phyloP scores from a whole-genome alignment of 2,113 vertebrate species.

The Calypte anna region DNA sequence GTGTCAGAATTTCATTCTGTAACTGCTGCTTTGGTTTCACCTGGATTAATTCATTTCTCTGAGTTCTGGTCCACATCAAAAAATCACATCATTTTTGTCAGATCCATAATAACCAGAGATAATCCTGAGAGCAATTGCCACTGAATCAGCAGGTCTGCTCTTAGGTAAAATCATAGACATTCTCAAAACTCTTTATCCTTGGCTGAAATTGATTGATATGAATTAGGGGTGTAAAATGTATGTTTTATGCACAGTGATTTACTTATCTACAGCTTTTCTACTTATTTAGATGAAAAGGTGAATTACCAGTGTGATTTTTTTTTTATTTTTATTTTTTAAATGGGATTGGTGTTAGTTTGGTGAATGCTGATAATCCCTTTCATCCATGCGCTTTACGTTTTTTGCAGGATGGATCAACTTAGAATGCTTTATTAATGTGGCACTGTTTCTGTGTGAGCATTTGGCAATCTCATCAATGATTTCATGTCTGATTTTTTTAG shows the following conservation, averaged over 20 bases:
- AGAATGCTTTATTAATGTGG: neutral
- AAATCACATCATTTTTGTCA: neutral
- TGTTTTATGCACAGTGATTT: neutral
- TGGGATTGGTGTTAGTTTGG: neutral
- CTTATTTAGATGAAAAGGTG: neutral
- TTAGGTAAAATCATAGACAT: neutral
- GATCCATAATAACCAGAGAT: neutral
- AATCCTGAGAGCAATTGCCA: conserved; percentile 32
- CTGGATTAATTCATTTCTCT: conserved; percentile 2
- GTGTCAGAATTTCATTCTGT: conserved; percentile 42
- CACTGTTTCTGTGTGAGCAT: neutral
- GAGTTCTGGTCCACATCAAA: neutral
- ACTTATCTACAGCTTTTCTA: neutral
- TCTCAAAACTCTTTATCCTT: neutral
- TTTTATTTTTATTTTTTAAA: neutral
- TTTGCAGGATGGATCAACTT: neutral
- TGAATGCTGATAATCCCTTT: neutral
- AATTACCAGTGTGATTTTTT: neutral
- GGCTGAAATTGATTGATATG: neutral
- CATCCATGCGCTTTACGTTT: neutral
- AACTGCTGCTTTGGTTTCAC: conserved; percentile 28
- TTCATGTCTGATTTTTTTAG: conserved; percentile 1
- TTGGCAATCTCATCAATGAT: conserved; percentile 5
- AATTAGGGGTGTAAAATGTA: neutral
- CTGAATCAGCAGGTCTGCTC: conserved; percentile 11